phyloP scores from a whole-genome alignment of 2,113 vertebrate species.

The Heloderma charlesbogerti region DNA sequence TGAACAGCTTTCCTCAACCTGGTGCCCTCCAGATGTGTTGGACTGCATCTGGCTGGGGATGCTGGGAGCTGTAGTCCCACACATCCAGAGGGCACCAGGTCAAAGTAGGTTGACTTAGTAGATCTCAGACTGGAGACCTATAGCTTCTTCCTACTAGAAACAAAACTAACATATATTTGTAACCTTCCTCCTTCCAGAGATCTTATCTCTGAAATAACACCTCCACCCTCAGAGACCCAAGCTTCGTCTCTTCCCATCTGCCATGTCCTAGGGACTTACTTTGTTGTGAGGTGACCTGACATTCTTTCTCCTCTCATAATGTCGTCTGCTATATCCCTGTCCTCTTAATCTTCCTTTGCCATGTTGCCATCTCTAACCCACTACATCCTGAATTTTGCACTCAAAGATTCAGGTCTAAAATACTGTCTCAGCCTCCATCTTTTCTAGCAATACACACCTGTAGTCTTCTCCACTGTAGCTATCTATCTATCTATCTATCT shows the following conservation, averaged over 20 bases:
- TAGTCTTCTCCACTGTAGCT: not conserved
- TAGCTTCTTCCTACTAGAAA: accelerated
- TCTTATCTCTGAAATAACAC: not conserved
- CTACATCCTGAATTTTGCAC: not conserved
- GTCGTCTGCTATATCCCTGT: constrained; percentile 46
- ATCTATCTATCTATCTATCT: not conserved
- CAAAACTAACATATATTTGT: not conserved
- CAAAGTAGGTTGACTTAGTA: too few species aligned
- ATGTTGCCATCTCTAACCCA: constrained; percentile 20
- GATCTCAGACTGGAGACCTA: not conserved
- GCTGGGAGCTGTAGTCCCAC: too few species aligned
- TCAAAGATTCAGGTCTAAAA: constrained; percentile 29
- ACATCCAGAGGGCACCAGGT: too few species aligned
- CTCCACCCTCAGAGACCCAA: not conserved
- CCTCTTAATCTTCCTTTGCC: constrained; percentile 46
- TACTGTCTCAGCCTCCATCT: constrained; percentile 42
- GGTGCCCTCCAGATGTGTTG: too few species aligned
- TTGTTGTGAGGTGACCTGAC: not conserved
- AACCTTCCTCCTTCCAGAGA: not conserved
- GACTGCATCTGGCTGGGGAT: too few species aligned
- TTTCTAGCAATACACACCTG: not conserved
- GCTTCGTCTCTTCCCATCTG: constrained; percentile 54
- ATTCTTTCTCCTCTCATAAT: constrained; percentile 32
- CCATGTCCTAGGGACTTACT: not conserved
- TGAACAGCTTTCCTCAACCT: too few species aligned